A percentile compares a stretch with the other conserved stretches of the same genome.
These are phyloP conservation scores for Chrysaora quinquecirrha DNA, from an alignment of 30 jellyfish, hydroid and myxozoan genomes.

Conservation along the genomic window DNA sequence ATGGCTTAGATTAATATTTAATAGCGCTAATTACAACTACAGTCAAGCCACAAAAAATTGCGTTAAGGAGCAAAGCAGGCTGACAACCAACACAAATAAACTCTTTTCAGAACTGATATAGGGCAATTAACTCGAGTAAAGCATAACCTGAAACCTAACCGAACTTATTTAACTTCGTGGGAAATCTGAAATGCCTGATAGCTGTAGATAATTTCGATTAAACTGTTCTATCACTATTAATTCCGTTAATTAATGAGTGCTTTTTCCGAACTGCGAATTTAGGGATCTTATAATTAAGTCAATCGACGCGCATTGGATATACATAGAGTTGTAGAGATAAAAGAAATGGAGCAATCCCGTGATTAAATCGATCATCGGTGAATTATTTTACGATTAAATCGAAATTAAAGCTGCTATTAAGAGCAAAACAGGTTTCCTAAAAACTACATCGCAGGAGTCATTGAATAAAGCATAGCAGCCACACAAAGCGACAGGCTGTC, in stretches of 20 bases:
- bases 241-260: constrained; percentile 76
- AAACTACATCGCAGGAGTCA: constrained; percentile 46
- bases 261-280: constrained; percentile 64
- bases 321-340: constrained; percentile 20
- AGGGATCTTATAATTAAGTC: constrained; percentile 43
- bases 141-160: not conserved
- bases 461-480: constrained; percentile 33
- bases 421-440: constrained; percentile 47
- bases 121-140: constrained; percentile 45
- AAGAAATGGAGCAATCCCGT: constrained; percentile 45
- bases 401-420: constrained; percentile 67
- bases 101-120: constrained; percentile 57
- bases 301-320: constrained; percentile 32
- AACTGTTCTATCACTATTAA: constrained; percentile 69
- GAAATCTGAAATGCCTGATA: constrained; percentile 44
- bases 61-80: constrained; percentile 53
- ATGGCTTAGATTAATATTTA: constrained; percentile 71
- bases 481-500: constrained; percentile 63
- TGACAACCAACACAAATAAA: constrained; percentile 70
- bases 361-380: constrained; percentile 34
- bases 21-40: constrained; percentile 70
- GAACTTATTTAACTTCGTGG: constrained; percentile 33
- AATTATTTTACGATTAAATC: constrained; percentile 57
- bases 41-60: constrained; percentile 59
- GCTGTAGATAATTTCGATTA: constrained; percentile 65